Conservation (phyloP, 1,140 invertebrate species). For the Eciton burchellii region DNA sequence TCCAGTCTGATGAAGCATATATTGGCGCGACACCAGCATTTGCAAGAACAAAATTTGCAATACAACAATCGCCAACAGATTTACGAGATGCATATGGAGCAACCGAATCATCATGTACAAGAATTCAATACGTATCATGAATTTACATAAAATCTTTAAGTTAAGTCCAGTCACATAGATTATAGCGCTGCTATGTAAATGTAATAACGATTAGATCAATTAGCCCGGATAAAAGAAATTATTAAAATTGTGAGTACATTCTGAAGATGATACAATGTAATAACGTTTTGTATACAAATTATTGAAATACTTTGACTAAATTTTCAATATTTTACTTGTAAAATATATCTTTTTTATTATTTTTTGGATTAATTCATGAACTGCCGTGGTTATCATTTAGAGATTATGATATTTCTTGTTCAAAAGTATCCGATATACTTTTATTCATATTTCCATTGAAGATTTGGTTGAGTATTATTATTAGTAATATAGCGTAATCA, state of each 20-base stretch:
- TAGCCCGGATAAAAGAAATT: neutral
- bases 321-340: too few relatives aligned
- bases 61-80: constrained; percentile 65
- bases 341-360: too few relatives aligned
- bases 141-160: constrained; percentile 63
- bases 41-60: constrained; percentile 71
- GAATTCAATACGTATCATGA: constrained; percentile 64
- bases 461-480: too few relatives aligned
- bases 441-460: too few relatives aligned
- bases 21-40: constrained; percentile 77
- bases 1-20: constrained; percentile 84
- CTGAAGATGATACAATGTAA: too few relatives aligned
- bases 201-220: neutral
- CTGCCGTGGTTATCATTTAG: too few relatives aligned
- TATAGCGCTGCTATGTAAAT: neutral
- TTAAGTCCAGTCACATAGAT: neutral
- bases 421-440: too few relatives aligned
- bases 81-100: constrained; percentile 40
- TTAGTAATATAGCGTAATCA: too few relatives aligned
- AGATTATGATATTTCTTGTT: too few relatives aligned
- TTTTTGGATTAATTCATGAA: too few relatives aligned
- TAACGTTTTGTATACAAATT: too few relatives aligned
- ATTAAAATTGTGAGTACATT: neutral
- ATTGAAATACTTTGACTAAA: too few relatives aligned
- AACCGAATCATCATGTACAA: constrained; percentile 46